Evolutionary conservation across 2,888 invertebrate genomes (phyloP).

Genomic region (Peribatodes rhomboidaria): DNA sequence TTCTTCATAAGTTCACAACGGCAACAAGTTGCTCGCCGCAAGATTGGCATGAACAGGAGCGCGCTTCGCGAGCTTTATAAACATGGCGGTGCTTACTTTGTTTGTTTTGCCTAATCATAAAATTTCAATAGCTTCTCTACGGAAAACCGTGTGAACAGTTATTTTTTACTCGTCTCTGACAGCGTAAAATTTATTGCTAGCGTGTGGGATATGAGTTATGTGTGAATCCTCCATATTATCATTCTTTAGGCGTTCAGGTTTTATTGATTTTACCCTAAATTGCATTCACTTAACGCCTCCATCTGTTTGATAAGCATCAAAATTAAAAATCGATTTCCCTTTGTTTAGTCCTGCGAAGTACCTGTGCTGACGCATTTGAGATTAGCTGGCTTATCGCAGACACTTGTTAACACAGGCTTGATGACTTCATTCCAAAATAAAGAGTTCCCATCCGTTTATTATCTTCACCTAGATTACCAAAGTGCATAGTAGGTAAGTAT

Average conservation of each 20-base stretch:
- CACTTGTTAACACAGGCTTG: slow-evolving; percentile 64
- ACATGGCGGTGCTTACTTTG: slow-evolving; percentile 83
- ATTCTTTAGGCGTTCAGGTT: background rate
- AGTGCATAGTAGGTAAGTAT: background rate
- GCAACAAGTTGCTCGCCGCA: slow-evolving; percentile 85
- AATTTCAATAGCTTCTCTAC: slow-evolving; percentile 73
- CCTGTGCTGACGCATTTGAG: slow-evolving; percentile 66
- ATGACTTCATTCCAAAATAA: slow-evolving; percentile 64
- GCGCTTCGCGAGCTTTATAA: slow-evolving; percentile 85
- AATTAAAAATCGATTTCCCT: slow-evolving; percentile 50
- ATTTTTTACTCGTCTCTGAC: slow-evolving; percentile 33
- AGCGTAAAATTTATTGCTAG: slow-evolving; percentile 18
- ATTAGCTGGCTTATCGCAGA: slow-evolving; percentile 67
- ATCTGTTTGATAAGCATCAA: slow-evolving; percentile 36
- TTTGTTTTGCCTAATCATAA: slow-evolving; percentile 84
- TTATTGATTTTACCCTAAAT: slow-evolving; percentile 22
- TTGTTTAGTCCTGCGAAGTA: slow-evolving; percentile 59
- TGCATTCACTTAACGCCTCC: slow-evolving; percentile 42
- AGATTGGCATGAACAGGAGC: slow-evolving; percentile 86
- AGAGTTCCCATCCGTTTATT: slow-evolving; percentile 41
- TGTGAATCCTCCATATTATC: slow-evolving; percentile 1
- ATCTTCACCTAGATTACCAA: slow-evolving; percentile 9
- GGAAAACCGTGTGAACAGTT: slow-evolving; percentile 64
- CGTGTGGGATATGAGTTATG: slow-evolving; percentile 7
- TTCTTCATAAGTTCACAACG: slow-evolving; percentile 80